phyloP scores from a whole-genome alignment of 2,888 invertebrate species.

The Stenodema calcarata region DNA sequence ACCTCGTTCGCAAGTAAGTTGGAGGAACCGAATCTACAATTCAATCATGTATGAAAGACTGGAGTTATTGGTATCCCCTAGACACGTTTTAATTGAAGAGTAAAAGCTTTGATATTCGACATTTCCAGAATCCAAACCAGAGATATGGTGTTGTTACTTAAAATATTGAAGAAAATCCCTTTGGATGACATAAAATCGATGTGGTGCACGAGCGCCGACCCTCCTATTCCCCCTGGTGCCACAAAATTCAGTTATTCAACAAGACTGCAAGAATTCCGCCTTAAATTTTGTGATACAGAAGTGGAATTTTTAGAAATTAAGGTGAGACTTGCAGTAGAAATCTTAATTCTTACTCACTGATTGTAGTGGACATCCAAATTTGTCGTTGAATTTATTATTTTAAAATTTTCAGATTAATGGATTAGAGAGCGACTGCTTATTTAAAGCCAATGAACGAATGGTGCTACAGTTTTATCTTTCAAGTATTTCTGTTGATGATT shows the following conservation, averaged over 20 bases:
- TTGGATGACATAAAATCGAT: conserved; percentile 34
- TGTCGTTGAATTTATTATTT: not conserved
- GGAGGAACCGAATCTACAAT: too few relatives aligned
- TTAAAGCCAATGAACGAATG: conserved; percentile 78
- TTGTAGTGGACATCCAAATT: too few relatives aligned
- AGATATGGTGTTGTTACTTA: conserved; percentile 54
- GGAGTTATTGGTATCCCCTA: too few relatives aligned
- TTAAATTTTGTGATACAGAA: conserved; percentile 75
- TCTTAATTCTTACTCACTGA: too few relatives aligned
- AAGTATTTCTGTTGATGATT: conserved; percentile 73
- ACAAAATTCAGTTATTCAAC: conserved; percentile 77
- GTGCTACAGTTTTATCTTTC: conserved; percentile 74
- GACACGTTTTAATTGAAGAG: too few relatives aligned
- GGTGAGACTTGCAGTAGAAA: conserved; percentile 60
- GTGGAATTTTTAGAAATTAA: conserved; percentile 73
- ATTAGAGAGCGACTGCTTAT: conserved; percentile 77
- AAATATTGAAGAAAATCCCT: conserved; percentile 43
- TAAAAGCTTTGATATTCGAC: not conserved
- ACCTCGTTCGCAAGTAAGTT: conserved; percentile 69
- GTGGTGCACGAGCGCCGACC: conserved; percentile 63
- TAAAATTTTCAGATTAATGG: conserved; percentile 61
- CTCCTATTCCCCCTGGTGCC: conserved; percentile 78
- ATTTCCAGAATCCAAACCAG: conserved; percentile 57
- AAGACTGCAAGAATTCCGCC: conserved; percentile 68
- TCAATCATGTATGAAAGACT: too few relatives aligned